phyloP scores from a whole-genome alignment of 2,113 vertebrate species.

The Peromyscus leucopus region DNA sequence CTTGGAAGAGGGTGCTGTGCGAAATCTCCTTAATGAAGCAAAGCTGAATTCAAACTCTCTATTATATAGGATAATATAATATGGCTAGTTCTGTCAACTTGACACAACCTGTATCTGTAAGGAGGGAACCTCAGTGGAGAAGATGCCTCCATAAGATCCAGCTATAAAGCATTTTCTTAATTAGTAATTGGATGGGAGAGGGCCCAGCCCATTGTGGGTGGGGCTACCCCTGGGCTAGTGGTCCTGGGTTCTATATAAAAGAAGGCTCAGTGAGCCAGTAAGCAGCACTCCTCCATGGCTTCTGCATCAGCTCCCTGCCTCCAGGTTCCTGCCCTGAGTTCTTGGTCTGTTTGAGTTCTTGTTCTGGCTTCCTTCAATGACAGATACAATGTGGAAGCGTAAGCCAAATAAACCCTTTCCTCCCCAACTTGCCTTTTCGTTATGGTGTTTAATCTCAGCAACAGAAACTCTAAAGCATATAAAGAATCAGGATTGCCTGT shows the following conservation, averaged over 20 bases:
- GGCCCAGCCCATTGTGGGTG: neutral
- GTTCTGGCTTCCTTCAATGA: neutral
- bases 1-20: neutral
- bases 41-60: neutral
- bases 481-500: neutral
- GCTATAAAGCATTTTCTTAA: neutral
- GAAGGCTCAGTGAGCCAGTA: neutral
- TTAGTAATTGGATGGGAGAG: neutral
- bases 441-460: neutral
- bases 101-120: neutral
- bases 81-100: neutral
- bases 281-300: neutral
- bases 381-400: neutral
- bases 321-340: neutral
- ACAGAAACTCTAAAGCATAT: neutral
- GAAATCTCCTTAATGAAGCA: neutral
- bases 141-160: neutral
- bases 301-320: neutral
- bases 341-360: neutral
- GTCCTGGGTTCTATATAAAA: neutral
- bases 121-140: neutral
- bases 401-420: neutral
- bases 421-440: neutral
- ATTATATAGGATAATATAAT: neutral
- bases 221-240: neutral